These are phyloP conservation scores for Cavia aperea DNA, from an alignment of 2,113 vertebrate species.

Conservation along the genomic window DNA sequence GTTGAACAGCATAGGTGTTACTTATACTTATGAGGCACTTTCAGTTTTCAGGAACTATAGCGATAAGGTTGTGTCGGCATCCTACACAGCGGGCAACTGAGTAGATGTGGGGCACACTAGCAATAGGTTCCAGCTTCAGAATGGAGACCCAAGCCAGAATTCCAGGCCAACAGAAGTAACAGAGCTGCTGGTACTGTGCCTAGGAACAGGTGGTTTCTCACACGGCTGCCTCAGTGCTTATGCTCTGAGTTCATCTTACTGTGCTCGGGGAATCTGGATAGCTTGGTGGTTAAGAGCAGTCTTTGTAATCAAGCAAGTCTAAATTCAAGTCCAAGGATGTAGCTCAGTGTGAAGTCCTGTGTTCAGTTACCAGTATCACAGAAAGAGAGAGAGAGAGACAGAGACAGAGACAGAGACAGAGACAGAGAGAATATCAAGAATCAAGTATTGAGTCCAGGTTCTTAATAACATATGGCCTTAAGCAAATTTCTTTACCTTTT, in stretches of 20 bases:
- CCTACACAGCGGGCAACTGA: background rate
- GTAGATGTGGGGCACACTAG: background rate
- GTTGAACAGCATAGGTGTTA: background rate
- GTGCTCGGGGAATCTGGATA: background rate
- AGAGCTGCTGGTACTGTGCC: background rate
- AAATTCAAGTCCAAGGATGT: background rate
- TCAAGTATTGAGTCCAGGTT: background rate
- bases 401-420: too few relatives aligned
- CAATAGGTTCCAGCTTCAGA: background rate
- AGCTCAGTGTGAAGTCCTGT: background rate
- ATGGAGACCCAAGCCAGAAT: background rate
- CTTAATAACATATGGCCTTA: background rate
- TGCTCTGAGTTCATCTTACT: background rate
- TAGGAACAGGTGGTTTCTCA: background rate
- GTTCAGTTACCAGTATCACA: background rate
- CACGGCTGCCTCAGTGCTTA: background rate
- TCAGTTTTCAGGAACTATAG: background rate
- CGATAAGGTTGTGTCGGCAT: background rate
- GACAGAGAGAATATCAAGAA: too few relatives aligned
- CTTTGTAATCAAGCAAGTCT: background rate
- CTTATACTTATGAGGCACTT: too few relatives aligned
- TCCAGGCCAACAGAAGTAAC: background rate
- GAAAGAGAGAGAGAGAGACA: accelerated
- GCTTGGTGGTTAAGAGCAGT: background rate
- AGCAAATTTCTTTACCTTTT: background rate